These are phyloP conservation scores for Coreius guichenoti DNA, from an alignment of 2,797 vertebrate genomes.

Conservation along the genomic window DNA sequence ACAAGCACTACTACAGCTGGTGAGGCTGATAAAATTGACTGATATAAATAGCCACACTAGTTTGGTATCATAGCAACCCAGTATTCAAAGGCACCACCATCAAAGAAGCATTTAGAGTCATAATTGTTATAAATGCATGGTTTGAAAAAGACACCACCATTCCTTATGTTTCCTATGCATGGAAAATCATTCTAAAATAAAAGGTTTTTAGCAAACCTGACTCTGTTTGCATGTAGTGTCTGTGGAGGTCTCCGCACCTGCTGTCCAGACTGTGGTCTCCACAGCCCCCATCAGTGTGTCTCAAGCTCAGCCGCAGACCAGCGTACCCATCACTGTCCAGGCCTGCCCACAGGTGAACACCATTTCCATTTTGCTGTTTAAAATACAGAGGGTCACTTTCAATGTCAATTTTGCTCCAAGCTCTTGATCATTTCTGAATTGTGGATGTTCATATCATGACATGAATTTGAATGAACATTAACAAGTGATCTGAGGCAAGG, in stretches of 20 bases:
- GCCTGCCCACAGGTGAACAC: conserved; percentile 87
- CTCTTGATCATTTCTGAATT: not conserved
- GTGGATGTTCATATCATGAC: not conserved
- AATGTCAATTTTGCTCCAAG: not conserved
- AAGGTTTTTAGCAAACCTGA: not conserved
- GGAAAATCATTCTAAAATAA: not conserved
- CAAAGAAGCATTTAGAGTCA: not conserved
- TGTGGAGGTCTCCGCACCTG: conserved; percentile 68
- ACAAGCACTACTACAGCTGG: conserved; percentile 66
- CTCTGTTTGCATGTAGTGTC: conserved; percentile 74
- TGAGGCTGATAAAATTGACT: conserved; percentile 48
- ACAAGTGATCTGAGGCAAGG: not conserved
- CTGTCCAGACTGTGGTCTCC: conserved; percentile 71
- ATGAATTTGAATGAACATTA: not conserved
- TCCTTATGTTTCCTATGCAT: not conserved
- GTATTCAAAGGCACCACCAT: conserved; percentile 18
- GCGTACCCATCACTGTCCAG: conserved; percentile 85
- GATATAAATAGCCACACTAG: conserved; percentile 30
- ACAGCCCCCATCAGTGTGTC: conserved; percentile 75
- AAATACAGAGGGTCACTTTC: not conserved
- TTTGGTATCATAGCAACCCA: conserved; percentile 30
- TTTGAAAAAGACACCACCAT: not conserved
- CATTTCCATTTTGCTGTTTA: not conserved
- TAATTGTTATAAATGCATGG: conserved; percentile 16
- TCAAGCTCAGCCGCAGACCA: conserved; percentile 78